Evolutionary conservation across 92 coral and sea anemone species (phyloP), one percentile per base, ranked within the genome.

Genomic region (Paragorgia papillata): DNA sequence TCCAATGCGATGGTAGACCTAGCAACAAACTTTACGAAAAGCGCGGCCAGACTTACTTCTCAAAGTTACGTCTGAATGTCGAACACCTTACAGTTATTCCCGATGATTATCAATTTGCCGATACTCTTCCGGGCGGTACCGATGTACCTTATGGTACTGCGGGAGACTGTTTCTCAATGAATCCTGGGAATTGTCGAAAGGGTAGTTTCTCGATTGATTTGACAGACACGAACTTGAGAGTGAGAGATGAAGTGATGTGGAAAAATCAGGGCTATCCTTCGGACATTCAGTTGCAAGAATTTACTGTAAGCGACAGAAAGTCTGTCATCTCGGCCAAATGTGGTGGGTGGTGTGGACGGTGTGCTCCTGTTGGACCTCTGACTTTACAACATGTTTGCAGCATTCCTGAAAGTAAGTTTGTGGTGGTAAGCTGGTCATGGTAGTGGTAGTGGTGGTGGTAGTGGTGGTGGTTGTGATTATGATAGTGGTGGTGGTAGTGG

Each of bases 301-400:
- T 79, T 75, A 76, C 76, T 30, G 81, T 67, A 65, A 82, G 84
- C 26, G 37, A 25, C 21, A 87, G 70, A 30, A 92, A 92, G 9
- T 43, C 78, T 20, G 82, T 87, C 53, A 88, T 87, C 29, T 86
- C 91, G 20, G 99, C 92, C 15, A 91, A 86, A 78, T 95, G 99
- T 75, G 99, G 99, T 6, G 99, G 99, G 4, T 95, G 96, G 88
- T 95, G 99, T 62, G 89, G 96, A 46, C 82, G 97, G 21, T 95
- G 99, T 29, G 80, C 85, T 10, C 99, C 99, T 3, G 66, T 69
- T 31, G 99, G 99, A 55, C 65, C 80, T 19, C 82, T 95, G 64
- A 46, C 73, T 57, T 81, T 95, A 48, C 77, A 88, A 58, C 89
- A 91, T 0, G 44, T 89, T 49, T 95, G 97, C 71, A 54, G 79